Evolutionary conservation across 2,797 vertebrate species (phyloP), one percentile per base, ranked within the genome.

Genomic region (Melanotaenia nigrans): DNA sequence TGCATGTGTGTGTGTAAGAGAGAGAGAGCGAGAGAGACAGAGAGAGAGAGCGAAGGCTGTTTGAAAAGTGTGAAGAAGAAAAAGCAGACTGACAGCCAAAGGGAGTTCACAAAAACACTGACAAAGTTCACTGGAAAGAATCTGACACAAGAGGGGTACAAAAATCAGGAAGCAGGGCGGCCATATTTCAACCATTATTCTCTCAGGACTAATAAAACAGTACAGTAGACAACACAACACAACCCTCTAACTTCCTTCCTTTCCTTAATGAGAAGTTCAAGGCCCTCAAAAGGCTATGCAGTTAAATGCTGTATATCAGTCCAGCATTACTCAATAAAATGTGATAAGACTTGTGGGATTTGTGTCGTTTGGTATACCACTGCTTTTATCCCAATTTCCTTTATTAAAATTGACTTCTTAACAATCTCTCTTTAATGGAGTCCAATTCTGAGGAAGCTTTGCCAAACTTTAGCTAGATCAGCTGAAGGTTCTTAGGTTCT

Each of bases 91-190:
- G 65, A 49, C 59, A n/a, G 8, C 55, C 35, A 16, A 56, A 57
- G 12, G 36, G 36, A 45, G 61, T 20, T 13, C 35, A 5, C 32
- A 22, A 42, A 75, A 49, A 54, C 28, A 24, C 28, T 65, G 57
- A 71, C 32, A 68, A 63, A 78, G 56, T 66, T 72, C 55, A 20
- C n/a, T 63, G 77, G 83, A 82, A 85, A 70, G 60, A 84, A 82
- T 83, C 38, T 65, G 59, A 75, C 72, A 65, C 58, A 1, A 42
- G 53, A 77, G 56, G 55, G 36, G 58, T 38, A 67, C 49, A 55
- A 62, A 73, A 62, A 49, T 81, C 59, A 73, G 71, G 77, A 81
- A 78, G 57, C 5, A 22, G 32, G 62, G 71, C 1, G 0, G 65
- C 16, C 59, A 62, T 71, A 68, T 77, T 80, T 83, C 22, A 75